Evolutionary conservation across 1,140 invertebrate species (phyloP), one percentile per base, ranked within the genome.

Genomic region (Rhagoletis pomonella): DNA sequence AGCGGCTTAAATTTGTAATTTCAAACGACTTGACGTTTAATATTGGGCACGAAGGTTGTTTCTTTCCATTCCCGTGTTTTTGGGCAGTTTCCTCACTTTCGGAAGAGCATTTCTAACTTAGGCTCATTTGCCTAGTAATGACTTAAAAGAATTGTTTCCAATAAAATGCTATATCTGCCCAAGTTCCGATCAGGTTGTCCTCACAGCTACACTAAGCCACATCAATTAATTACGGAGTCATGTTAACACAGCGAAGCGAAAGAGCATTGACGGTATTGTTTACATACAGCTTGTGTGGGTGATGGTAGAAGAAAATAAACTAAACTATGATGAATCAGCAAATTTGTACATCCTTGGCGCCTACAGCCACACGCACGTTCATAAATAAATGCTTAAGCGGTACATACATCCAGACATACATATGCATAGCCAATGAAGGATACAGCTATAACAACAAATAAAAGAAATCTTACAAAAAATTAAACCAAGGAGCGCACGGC

Each of bases 221-320:
- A 12, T 12, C n/a, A 81, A 81, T 81, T 81, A 81, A 29, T 81
- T 81, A 55, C 17, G 39, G 73, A 81, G 73, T 81, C 73, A 81
- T 81, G 73, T 58, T 81, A 81, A 81, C 73, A 81, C 47, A 47
- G 73, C 17, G 47, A 81, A 81, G 19, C 73, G 73, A 81, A 81
- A 19, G 73, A 12, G 9, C 7, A 44, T 73, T 73, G 10, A 73
- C 39, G 4, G 1, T 19, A 81, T 29, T 55, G 73, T 58, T 81
- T 10, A 81, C 73, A 81, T 81, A 55, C 67, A 73, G n/a, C 5
- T 29, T 17, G 55, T 81, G 73, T 81, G 73, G 47, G 50, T 81
- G 73, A 17, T 12, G 4, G 42, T 39, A 73, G 12, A 42, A n/a
- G 12, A n/a, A 4, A 42, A 47, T 7, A 17, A 10, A 73, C 4